phyloP scores from a whole-genome alignment of 1,140 invertebrate species.

The Solen grandis region DNA sequence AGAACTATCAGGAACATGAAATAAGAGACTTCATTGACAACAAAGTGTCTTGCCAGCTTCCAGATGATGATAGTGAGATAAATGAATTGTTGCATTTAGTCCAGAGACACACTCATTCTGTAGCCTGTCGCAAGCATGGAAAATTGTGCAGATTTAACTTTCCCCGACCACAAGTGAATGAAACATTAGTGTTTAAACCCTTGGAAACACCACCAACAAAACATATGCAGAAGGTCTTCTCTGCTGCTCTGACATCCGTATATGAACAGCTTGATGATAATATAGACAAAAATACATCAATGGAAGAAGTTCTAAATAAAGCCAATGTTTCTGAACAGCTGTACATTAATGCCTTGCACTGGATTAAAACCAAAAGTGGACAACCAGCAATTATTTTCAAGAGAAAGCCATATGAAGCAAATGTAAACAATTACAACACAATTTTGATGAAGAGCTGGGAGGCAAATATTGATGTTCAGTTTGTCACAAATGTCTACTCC shows the following conservation, averaged over 20 bases:
- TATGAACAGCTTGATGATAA: constrained; percentile 21
- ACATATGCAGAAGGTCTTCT: too few species aligned
- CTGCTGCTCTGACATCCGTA: constrained; percentile 18
- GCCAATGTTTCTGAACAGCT: constrained; percentile 8
- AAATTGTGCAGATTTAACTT: constrained; percentile 20
- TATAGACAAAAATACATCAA: constrained; percentile 14
- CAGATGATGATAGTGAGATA: constrained; percentile 11
- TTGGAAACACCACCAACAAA: constrained; percentile 10
- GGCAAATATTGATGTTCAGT: constrained; percentile 26
- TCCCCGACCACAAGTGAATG: constrained; percentile 36
- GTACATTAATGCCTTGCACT: not conserved
- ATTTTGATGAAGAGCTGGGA: not conserved
- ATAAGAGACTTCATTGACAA: constrained; percentile 18
- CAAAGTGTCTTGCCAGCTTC: constrained; percentile 12
- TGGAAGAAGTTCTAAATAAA: constrained; percentile 5
- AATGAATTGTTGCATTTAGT: constrained; percentile 21
- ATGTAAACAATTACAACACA: constrained; percentile 19
- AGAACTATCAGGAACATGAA: too few species aligned
- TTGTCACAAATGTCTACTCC: constrained; percentile 22
- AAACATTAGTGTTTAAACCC: constrained; percentile 24
- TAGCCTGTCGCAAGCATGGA: constrained; percentile 32
- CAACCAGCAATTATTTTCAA: not conserved
- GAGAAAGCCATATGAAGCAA: not conserved
- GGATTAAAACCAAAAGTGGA: constrained; percentile 10
- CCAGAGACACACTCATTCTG: constrained; percentile 30